These are phyloP conservation scores for Lateolabrax maculatus DNA, from an alignment of 2,797 vertebrate genomes.

Conservation along the genomic window DNA sequence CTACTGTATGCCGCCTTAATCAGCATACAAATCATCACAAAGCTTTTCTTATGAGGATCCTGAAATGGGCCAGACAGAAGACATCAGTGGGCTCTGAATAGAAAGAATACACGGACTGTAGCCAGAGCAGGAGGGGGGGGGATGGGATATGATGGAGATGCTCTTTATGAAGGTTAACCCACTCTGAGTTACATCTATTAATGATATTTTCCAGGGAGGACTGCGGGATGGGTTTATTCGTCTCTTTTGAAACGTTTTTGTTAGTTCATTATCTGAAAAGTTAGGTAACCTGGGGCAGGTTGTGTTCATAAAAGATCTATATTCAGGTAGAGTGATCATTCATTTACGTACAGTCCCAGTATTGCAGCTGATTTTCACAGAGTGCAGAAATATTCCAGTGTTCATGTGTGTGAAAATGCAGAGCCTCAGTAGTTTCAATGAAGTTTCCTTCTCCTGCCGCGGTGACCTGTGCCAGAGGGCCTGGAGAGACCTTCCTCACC, in stretches of 20 bases:
- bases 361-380: neutral
- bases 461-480: constrained; percentile 3
- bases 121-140: constrained; percentile 24
- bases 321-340: neutral
- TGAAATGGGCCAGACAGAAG: constrained; percentile 32
- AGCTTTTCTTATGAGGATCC: constrained; percentile 31
- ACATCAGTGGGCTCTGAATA: constrained; percentile 26
- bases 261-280: neutral
- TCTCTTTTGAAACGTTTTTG: neutral
- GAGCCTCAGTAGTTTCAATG: neutral
- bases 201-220: neutral
- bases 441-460: constrained; percentile 27
- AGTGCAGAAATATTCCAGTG: neutral
- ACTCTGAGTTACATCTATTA: constrained; percentile 15
- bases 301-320: neutral
- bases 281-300: neutral
- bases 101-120: constrained; percentile 2
- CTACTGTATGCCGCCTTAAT: constrained; percentile 19
- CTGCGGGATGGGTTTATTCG: neutral
- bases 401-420: neutral
- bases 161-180: constrained; percentile 45
- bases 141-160: constrained; percentile 43
- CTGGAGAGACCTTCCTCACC: neutral
- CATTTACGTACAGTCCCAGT: neutral
- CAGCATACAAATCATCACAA: constrained; percentile 19